A percentile compares a stretch with the other conserved stretches of the same genome.
Conservation (phyloP, 1,140 invertebrate species). For the Cherax quadricarinatus region DNA sequence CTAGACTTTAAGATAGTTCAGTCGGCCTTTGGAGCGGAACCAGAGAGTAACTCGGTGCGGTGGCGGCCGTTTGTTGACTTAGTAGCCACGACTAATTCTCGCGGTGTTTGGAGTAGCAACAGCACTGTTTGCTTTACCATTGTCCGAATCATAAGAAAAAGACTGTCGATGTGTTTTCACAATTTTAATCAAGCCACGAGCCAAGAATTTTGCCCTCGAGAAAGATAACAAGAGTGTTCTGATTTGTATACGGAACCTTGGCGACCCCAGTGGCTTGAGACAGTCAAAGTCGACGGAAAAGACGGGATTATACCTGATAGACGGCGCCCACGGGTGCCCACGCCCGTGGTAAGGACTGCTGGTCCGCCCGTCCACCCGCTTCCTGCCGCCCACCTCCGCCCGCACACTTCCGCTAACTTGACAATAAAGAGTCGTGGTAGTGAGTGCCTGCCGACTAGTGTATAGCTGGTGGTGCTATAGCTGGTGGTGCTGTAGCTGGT, state of each 20-base stretch:
- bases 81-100: conserved; percentile 73
- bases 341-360: neutral
- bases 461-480: neutral
- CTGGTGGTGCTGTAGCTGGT: conserved; percentile 9
- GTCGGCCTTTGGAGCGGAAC: conserved; percentile 71
- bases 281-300: conserved; percentile 20
- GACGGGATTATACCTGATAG: conserved; percentile 20
- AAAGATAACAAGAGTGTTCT: conserved; percentile 50
- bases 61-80: conserved; percentile 71
- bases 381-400: conserved; percentile 24
- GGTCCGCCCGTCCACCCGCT: neutral
- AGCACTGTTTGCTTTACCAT: conserved; percentile 73
- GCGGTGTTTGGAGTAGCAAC: conserved; percentile 73
- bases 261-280: neutral
- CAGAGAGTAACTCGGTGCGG: conserved; percentile 64
- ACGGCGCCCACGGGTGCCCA: conserved; percentile 23
- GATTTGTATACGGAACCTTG: conserved; percentile 53
- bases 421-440: conserved; percentile 12
- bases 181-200: conserved; percentile 66
- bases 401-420: neutral
- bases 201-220: conserved; percentile 40
- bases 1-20: conserved; percentile 73
- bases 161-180: conserved; percentile 67
- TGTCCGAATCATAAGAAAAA: conserved; percentile 72
- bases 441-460: conserved; percentile 4